Evolutionary conservation across 2,113 vertebrate genomes (phyloP).

Genomic region (Phylloscopus trochilus): DNA sequence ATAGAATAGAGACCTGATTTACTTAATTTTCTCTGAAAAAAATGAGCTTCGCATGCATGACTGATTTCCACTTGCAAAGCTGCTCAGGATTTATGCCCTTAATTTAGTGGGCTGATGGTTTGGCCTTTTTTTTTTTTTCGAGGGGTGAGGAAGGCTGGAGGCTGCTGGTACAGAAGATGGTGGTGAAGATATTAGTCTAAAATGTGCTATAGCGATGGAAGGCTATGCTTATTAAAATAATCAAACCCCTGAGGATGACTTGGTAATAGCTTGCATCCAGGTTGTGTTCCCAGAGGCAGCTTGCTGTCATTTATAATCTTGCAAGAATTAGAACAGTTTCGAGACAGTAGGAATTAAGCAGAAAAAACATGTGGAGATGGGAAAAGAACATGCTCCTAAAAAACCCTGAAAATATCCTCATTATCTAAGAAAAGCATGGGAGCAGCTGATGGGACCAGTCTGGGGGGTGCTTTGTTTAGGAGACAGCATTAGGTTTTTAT

Average conservation of each 20-base stretch:
- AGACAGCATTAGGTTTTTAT: background rate
- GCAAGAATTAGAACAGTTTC: background rate
- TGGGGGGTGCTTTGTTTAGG: background rate
- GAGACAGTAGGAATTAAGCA: background rate
- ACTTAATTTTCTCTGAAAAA: background rate
- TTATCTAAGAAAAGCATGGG: background rate
- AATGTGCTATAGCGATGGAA: background rate
- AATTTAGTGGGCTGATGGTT: background rate
- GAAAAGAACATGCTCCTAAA: background rate
- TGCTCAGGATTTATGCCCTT: background rate
- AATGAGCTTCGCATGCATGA: accelerated
- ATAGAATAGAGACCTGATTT: background rate
- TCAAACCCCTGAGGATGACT: background rate
- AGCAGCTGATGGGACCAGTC: background rate
- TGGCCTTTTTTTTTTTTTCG: background rate
- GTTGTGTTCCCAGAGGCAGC: background rate
- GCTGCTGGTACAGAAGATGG: background rate
- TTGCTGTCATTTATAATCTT: background rate
- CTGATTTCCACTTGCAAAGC: background rate
- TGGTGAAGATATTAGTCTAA: background rate
- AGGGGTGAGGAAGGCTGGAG: accelerated
- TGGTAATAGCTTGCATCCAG: background rate
- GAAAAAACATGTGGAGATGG: background rate
- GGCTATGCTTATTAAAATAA: background rate
- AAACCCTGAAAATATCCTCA: background rate